phyloP scores from a whole-genome alignment of 2,113 vertebrate species.

The Mobula hypostoma region DNA sequence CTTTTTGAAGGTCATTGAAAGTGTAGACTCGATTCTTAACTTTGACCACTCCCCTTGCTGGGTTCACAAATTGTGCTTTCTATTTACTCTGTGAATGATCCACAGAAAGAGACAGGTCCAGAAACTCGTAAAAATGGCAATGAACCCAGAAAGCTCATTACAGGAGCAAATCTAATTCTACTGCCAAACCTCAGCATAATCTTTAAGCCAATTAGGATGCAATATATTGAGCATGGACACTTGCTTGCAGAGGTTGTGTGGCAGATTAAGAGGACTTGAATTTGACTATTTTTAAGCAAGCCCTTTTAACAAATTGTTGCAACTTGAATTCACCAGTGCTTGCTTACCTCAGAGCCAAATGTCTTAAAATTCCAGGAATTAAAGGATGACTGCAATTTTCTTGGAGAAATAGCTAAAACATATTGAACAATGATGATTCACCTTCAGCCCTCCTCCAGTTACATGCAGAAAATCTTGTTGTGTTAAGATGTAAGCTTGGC shows the following conservation, averaged over 20 bases:
- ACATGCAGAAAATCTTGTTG: not conserved
- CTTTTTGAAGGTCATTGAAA: not conserved
- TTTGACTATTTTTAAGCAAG: not conserved
- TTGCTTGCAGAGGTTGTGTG: not conserved
- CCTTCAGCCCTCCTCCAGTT: not conserved
- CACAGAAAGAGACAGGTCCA: not conserved
- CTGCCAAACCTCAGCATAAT: not conserved
- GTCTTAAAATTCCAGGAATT: not conserved
- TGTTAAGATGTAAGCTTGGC: not conserved
- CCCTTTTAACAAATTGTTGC: not conserved
- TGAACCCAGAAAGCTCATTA: not conserved
- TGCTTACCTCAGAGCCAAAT: not conserved
- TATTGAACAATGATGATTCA: not conserved
- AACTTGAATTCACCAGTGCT: not conserved
- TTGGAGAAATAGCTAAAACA: not conserved
- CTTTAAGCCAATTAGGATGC: not conserved
- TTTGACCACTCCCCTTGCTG: not conserved
- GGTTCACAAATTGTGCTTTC: not conserved
- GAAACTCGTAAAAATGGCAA: not conserved
- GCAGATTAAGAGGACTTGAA: not conserved
- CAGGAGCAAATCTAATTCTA: not conserved
- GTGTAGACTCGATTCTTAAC: not conserved
- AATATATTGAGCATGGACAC: conserved; percentile 8
- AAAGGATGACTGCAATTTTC: not conserved
- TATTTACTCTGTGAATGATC: not conserved